Percentiles rank a stretch among this genome's conserved stretches.
Evolutionary conservation across 2,888 invertebrate species (phyloP).

Genomic region (Helicoverpa assulta): DNA sequence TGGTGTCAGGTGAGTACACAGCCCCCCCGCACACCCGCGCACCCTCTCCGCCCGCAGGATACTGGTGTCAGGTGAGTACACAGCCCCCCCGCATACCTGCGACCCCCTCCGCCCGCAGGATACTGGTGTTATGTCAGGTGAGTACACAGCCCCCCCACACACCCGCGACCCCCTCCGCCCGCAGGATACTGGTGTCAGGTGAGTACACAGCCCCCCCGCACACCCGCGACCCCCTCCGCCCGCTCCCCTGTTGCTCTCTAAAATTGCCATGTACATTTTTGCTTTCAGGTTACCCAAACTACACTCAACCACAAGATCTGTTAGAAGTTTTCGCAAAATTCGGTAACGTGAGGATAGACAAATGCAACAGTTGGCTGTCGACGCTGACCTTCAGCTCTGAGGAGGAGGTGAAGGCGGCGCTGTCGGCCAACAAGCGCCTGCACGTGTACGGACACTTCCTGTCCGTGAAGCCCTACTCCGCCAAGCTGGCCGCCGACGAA

Average conservation of each 20-base stretch:
- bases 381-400: constrained; percentile 63
- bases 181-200: not conserved
- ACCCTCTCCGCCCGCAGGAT: too few species aligned
- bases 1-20: not conserved
- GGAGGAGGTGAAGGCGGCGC: constrained; percentile 66
- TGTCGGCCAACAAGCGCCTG: constrained; percentile 63
- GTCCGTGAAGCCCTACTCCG: constrained; percentile 63
- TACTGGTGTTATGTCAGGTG: constrained; percentile 68
- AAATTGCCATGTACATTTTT: not conserved
- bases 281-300: constrained; percentile 76
- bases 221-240: not conserved
- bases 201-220: not conserved
- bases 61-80: too few species aligned
- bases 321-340: constrained; percentile 69
- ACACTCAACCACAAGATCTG: constrained; percentile 75
- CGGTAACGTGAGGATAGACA: constrained; percentile 71
- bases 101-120: constrained; percentile 18
- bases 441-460: constrained; percentile 78
- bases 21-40: too few species aligned
- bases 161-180: not conserved
- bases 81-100: not conserved
- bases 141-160: constrained; percentile 1
- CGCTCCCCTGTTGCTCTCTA: not conserved
- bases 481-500: constrained; percentile 28
- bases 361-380: constrained; percentile 63